Evolutionary conservation across 2,888 invertebrate genomes (phyloP), one percentile per base, ranked within the genome.

Genomic region (Artemia sinica): DNA sequence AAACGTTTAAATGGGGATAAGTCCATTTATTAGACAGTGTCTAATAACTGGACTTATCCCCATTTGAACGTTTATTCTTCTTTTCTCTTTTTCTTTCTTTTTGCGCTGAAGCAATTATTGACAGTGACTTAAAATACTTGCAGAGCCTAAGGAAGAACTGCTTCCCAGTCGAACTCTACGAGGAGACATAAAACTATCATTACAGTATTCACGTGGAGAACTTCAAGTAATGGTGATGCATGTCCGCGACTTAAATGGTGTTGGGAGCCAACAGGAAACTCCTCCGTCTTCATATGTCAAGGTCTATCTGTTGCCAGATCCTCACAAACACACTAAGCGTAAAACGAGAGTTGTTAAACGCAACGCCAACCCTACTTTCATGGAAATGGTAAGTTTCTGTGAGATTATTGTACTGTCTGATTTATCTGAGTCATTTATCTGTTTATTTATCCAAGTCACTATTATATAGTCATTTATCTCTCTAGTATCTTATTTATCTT

Each of bases 301-400:
- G 82, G 89, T 88, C 68, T 97, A 97, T 78, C 81, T 98, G 71
- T 85, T 91, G 74, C 96, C 97, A 10, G 96, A 97, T 78, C 86
- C 87, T 41, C 85, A 85, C 69, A 95, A 95, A 79, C 86, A 84
- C 73, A 95, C 96, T 14, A 98, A 98, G 79, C 83, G 93, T 68
- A 98, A 98, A 80, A 97, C 97, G 0, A 90, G 92, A 79, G 90
- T 94, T 2, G 86, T 94, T 1, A 87, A 88, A 74, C 87, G 89
- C 73, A 91, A 90, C 76, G 90, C 91, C 75, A 92, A 95, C 78
- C 97, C 97, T 0, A 93, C 94, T 18, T 97, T 94, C 79, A 96
- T 97, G 91, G 93, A 95, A 82, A 92, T 92, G 88, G 90, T 91
- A 79, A 80, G 76, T 74, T 28, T 11, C 1, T 28, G 28, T 28